Evolutionary conservation across 2,113 vertebrate genomes (phyloP).

Genomic region (Periophthalmus modestus): DNA sequence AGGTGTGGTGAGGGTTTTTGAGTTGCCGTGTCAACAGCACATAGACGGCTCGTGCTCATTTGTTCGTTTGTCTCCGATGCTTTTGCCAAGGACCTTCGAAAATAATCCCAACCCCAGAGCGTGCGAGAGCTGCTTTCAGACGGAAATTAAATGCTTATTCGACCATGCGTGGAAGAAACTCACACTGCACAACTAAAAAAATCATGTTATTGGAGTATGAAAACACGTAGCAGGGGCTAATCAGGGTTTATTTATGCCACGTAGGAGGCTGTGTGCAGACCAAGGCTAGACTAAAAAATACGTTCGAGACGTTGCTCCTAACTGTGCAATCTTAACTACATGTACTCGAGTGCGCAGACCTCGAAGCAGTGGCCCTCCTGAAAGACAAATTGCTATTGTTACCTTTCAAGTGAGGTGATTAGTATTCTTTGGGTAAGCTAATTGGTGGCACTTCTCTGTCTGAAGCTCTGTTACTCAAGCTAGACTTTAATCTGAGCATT

Average conservation of each 20-base stretch:
- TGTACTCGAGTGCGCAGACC: too few relatives aligned
- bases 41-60: constrained; percentile 22
- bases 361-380: too few relatives aligned
- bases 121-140: constrained; percentile 21
- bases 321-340: neutral
- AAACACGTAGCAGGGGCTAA: constrained; percentile 4
- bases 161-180: constrained; percentile 9
- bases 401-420: too few relatives aligned
- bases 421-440: too few relatives aligned
- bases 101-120: constrained; percentile 19
- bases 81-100: constrained; percentile 19
- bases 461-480: too few relatives aligned
- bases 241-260: constrained; percentile 40
- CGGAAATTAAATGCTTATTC: constrained; percentile 16
- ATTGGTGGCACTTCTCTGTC: too few relatives aligned
- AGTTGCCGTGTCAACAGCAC: constrained; percentile 10
- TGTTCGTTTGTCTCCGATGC: constrained; percentile 41
- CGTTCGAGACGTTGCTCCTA: neutral
- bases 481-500: too few relatives aligned
- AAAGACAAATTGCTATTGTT: too few relatives aligned
- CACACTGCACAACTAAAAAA: constrained; percentile 6
- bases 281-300: constrained; percentile 24
- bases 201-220: constrained; percentile 13
- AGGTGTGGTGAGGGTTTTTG: constrained; percentile 15
- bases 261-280: constrained; percentile 28